Evolutionary conservation across 2,113 vertebrate genomes (phyloP).

Genomic region (Phaethon lepturus): DNA sequence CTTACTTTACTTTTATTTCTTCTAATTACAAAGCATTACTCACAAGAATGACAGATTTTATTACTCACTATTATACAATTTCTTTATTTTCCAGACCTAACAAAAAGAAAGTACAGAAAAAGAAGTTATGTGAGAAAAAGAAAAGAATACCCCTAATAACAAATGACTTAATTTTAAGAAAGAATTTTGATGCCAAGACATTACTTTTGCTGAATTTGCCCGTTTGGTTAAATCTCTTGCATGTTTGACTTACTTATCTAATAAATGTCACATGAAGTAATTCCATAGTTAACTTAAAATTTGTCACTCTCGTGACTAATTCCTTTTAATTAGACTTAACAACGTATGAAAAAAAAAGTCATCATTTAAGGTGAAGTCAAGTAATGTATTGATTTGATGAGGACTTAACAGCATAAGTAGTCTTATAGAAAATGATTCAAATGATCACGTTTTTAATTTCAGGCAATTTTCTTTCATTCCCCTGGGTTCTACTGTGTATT

Average conservation of each 20-base stretch:
- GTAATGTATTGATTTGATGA: constrained; percentile 30
- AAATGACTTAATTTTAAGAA: constrained; percentile 44
- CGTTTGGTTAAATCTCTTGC: constrained; percentile 22
- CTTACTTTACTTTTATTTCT: constrained; percentile 54
- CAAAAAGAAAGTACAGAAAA: constrained; percentile 12
- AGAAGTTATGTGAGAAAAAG: neutral
- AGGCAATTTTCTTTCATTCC: neutral
- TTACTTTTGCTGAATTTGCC: constrained; percentile 27
- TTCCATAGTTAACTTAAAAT: constrained; percentile 9
- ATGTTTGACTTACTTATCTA: neutral
- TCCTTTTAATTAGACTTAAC: constrained; percentile 57
- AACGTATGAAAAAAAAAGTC: neutral
- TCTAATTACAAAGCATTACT: constrained; percentile 67
- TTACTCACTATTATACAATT: constrained; percentile 64
- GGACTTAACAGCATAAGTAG: neutral
- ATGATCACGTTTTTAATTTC: neutral
- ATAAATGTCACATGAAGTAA: constrained; percentile 25
- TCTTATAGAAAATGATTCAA: neutral
- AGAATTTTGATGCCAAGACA: constrained; percentile 1
- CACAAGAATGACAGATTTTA: constrained; percentile 56
- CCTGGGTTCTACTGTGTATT: neutral
- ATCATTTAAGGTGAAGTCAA: neutral
- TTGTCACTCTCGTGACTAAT: constrained; percentile 39
- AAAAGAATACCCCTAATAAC: neutral
- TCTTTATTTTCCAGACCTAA: neutral